phyloP scores from a whole-genome alignment of 2,113 vertebrate genomes.

The Nibea coibor region DNA sequence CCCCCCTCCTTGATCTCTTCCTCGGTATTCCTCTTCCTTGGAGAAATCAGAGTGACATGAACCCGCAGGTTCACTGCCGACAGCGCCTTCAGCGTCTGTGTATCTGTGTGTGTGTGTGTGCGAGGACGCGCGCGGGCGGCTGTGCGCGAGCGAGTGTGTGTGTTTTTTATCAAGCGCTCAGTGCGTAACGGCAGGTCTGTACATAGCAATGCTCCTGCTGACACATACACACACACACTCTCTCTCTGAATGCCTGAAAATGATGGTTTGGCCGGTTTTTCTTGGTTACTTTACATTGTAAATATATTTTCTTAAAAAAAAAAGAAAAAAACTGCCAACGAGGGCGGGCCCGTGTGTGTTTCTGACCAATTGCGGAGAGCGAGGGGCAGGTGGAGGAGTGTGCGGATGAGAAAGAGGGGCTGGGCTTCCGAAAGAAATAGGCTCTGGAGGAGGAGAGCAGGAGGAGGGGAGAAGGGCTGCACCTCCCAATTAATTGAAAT shows the following conservation, averaged over 20 bases:
- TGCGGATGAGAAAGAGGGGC: conserved; percentile 49
- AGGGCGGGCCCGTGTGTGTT: conserved; percentile 58
- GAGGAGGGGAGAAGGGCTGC: conserved; percentile 16
- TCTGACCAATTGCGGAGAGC: conserved; percentile 72
- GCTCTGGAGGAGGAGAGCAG: conserved; percentile 24
- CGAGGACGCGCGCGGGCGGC: neutral
- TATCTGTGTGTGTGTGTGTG: neutral
- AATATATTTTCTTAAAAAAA: conserved; percentile 58
- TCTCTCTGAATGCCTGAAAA: conserved; percentile 24
- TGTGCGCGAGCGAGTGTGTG: conserved; percentile 34
- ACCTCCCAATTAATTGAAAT: conserved; percentile 64
- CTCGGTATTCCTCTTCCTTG: conserved; percentile 79
- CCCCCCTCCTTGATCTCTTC: conserved; percentile 36
- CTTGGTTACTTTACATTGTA: conserved; percentile 78
- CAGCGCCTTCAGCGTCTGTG: conserved; percentile 60
- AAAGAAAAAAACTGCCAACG: conserved; percentile 41
- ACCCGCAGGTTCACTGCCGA: conserved; percentile 76
- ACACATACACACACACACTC: conserved; percentile 54
- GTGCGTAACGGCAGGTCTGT: conserved; percentile 58
- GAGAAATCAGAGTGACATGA: conserved; percentile 74
- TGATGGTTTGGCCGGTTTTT: conserved; percentile 64
- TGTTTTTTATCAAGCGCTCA: conserved; percentile 50
- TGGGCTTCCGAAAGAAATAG: conserved; percentile 46
- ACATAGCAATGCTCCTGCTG: conserved; percentile 62
- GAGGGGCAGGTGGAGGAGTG: conserved; percentile 61